Base-by-base conservation (phyloP, 2,113 vertebrate species). In the Ivindomyrus marchei region DNA sequence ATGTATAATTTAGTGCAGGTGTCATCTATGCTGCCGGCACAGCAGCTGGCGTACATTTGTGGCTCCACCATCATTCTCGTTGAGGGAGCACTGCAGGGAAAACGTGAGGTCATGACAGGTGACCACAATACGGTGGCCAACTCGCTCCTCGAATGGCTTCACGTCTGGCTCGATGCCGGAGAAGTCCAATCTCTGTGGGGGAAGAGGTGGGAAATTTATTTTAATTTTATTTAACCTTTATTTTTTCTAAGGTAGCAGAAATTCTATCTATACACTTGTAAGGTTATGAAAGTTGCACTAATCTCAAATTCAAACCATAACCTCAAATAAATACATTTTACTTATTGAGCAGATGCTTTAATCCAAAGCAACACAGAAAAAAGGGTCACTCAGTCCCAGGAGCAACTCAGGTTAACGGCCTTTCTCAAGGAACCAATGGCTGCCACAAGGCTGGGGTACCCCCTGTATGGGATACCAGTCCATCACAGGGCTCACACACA, bases 151-250 rank as follows among this genome's bases (percentile, higher is more conserved):
- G 45, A 99, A 99, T 0, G 98, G 97, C 93, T 97, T 98, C 93
- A 98, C 96, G 0, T 99, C 98, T 42, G 97, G 98, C 94, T 99
- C 98, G 0, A 99, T 97, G 91, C 98, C 97, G 0, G 98, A 99
- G 94, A 99, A 99, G 93, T 99, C 98, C 7, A 99, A 94, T 92
- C 97, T 97, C 98, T 99, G 94, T 50, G 93, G 83, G 92, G 89
- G 58, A 13, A 89, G 53, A 13, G 58, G 92, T 3, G n/a, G 46
- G 89, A 27, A 62, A 56, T 56, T 21, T 56, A 56, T 56, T 56
- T 56, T 2, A 21, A 21, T 56, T 56, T 6, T 56, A 21, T 56
- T 53, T 56, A 56, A 21, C 53, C 19, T 56, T 56, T 56, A 21
- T 56, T 56, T 56, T 56, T 27, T 21, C 17, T 19, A 36, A 70